A percentile compares a stretch with the other conserved stretches of the same genome.
Evolutionary conservation across 2,888 invertebrate species (phyloP).

Genomic region (Agrochola lota): DNA sequence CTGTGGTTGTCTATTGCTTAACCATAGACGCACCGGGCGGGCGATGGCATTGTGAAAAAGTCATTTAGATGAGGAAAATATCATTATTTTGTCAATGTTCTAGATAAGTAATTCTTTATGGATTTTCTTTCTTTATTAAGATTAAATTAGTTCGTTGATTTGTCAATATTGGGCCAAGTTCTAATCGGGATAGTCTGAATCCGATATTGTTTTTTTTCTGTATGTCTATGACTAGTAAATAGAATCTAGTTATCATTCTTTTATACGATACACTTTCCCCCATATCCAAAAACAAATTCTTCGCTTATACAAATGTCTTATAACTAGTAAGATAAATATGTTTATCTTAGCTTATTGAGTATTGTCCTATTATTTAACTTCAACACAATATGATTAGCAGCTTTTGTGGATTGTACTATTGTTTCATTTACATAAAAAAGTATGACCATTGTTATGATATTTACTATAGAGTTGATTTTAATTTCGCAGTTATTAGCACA

Average conservation of each 20-base stretch:
- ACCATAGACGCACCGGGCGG: neutral
- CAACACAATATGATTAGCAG: neutral
- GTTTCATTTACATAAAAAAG: conserved; percentile 4
- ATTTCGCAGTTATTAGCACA: neutral
- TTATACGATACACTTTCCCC: neutral
- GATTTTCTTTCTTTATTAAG: conserved; percentile 36
- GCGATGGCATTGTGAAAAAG: conserved; percentile 43
- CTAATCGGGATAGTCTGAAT: neutral
- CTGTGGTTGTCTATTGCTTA: conserved; percentile 29
- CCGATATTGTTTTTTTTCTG: neutral
- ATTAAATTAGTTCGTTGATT: conserved; percentile 38
- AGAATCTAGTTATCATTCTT: no score
- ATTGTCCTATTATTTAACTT: conserved; percentile 27
- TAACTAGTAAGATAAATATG: neutral
- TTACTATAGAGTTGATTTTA: neutral
- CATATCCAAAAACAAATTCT: neutral
- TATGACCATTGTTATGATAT: neutral
- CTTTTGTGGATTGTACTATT: conserved; percentile 37
- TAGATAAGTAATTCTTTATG: conserved; percentile 18
- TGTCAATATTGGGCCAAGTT: conserved; percentile 1
- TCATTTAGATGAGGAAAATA: conserved; percentile 38
- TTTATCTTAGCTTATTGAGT: neutral
- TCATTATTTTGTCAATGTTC: conserved; percentile 30
- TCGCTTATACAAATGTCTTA: neutral
- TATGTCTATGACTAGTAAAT: no score